Percentiles rank a stretch among this genome's conserved stretches.
These are phyloP conservation scores for Masnerella sp. DNA, from an alignment of 2,888 invertebrate genomes.

Conservation along the genomic window DNA sequence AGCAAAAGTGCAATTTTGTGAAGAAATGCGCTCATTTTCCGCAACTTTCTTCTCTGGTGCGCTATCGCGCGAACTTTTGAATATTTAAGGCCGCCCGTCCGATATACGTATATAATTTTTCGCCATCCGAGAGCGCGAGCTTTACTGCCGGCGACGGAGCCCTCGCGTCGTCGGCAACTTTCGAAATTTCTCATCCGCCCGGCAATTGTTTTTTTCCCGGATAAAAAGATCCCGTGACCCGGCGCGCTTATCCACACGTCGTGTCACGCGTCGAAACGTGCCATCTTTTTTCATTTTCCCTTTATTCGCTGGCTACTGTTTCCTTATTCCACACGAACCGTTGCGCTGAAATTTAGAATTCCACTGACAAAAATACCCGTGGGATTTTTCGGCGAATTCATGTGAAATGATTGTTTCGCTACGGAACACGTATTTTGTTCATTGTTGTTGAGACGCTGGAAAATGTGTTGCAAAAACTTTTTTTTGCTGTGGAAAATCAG, in stretches of 20 bases:
- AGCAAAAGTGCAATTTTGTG: slow-evolving; percentile 53
- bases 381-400: slow-evolving; percentile 46
- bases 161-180: slow-evolving; percentile 34
- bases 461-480: neutral
- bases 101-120: slow-evolving; percentile 53
- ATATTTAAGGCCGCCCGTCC: slow-evolving; percentile 48
- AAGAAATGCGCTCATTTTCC: slow-evolving; percentile 55
- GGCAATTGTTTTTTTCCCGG: slow-evolving; percentile 45
- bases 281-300: slow-evolving; percentile 58
- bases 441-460: slow-evolving; percentile 6
- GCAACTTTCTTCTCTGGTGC: slow-evolving; percentile 49
- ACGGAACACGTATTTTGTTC: slow-evolving; percentile 26
- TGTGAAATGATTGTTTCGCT: slow-evolving; percentile 54
- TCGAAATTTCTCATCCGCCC: slow-evolving; percentile 48
- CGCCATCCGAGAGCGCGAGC: slow-evolving; percentile 13
- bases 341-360: slow-evolving; percentile 56
- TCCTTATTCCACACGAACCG: slow-evolving; percentile 55
- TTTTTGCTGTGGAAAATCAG: neutral
- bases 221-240: slow-evolving; percentile 46
- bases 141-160: slow-evolving; percentile 14
- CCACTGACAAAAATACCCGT: slow-evolving; percentile 56
- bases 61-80: slow-evolving; percentile 50
- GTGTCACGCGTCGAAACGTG: slow-evolving; percentile 54
- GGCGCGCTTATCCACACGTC: slow-evolving; percentile 54
- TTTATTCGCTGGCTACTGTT: slow-evolving; percentile 43